phyloP scores from a whole-genome alignment of 2,888 invertebrate genomes.

The Dynastes grantii region DNA sequence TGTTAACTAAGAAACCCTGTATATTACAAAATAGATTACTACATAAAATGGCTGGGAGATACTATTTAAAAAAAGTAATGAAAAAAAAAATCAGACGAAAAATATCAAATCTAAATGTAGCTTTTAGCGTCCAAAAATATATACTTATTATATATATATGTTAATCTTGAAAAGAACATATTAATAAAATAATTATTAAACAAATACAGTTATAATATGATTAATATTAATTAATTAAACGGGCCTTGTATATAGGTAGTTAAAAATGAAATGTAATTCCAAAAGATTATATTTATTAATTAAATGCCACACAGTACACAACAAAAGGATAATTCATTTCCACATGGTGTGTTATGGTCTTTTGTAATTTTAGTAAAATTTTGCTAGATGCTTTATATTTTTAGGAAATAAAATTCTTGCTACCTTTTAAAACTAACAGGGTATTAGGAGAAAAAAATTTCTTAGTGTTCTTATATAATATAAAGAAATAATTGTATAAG shows the following conservation, averaged over 20 bases:
- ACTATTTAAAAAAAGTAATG: slow-evolving; percentile 12
- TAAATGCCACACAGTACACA: slow-evolving; percentile 29
- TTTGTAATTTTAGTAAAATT: slow-evolving; percentile 30
- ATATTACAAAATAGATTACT: slow-evolving; percentile 18
- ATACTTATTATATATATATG: slow-evolving; percentile 49
- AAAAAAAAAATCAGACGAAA: slow-evolving; percentile 43
- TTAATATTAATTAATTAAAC: slow-evolving; percentile 48
- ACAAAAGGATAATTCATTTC: slow-evolving; percentile 47
- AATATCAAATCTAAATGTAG: slow-evolving; percentile 58
- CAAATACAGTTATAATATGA: background rate
- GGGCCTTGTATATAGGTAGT: slow-evolving; percentile 57
- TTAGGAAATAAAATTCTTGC: slow-evolving; percentile 51
- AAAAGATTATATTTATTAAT: too few relatives aligned
- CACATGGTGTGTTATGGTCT: background rate
- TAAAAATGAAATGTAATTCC: background rate
- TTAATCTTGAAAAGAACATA: slow-evolving; percentile 48
- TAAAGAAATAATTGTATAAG: slow-evolving; percentile 49
- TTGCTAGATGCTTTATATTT: slow-evolving; percentile 44
- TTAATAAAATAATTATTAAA: background rate
- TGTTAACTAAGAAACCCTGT: background rate
- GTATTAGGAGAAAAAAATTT: slow-evolving; percentile 57
- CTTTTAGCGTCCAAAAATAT: slow-evolving; percentile 58
- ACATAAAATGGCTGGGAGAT: slow-evolving; percentile 50
- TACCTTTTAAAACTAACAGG: slow-evolving; percentile 59
- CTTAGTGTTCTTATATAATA: slow-evolving; percentile 53